Conservation (phyloP, 2,888 invertebrate species). For the Dasysyrphus albostriatus region DNA sequence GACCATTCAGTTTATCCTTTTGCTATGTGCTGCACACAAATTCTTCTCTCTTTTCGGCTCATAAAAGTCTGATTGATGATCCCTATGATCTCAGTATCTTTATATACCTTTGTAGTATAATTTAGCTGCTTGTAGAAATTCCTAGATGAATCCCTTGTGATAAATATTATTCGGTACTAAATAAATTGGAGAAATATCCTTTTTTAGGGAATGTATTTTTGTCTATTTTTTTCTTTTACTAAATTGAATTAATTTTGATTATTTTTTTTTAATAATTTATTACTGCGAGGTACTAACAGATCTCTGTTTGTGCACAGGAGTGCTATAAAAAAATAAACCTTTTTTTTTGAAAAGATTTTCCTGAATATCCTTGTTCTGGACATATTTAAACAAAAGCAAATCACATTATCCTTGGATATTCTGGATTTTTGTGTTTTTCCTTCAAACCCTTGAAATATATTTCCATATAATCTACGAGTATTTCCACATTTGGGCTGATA, state of each 20-base stretch:
- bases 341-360: not conserved
- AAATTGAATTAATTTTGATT: conserved; percentile 72
- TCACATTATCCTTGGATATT: not conserved
- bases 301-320: conserved; percentile 32
- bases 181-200: conserved; percentile 6
- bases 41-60: conserved; percentile 12
- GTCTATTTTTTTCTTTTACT: conserved; percentile 31
- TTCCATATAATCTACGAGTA: conserved; percentile 9
- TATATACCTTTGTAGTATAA: conserved; percentile 4
- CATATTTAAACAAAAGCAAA: not conserved
- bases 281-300: conserved; percentile 21
- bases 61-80: conserved; percentile 68
- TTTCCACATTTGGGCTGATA: conserved; percentile 41
- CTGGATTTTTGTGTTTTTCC: not conserved
- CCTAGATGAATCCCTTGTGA: conserved; percentile 33
- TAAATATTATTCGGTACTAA: conserved; percentile 41
- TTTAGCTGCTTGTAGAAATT: not conserved
- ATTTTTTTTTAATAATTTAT: conserved; percentile 64
- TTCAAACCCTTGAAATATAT: not conserved
- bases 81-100: conserved; percentile 48
- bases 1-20: conserved; percentile 33
- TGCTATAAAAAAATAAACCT: conserved; percentile 44
- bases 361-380: not conserved
- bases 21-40: not conserved
- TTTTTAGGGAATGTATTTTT: not conserved